Evolutionary conservation across 2,797 vertebrate species (phyloP).

Genomic region (Cottoperca gobio): DNA sequence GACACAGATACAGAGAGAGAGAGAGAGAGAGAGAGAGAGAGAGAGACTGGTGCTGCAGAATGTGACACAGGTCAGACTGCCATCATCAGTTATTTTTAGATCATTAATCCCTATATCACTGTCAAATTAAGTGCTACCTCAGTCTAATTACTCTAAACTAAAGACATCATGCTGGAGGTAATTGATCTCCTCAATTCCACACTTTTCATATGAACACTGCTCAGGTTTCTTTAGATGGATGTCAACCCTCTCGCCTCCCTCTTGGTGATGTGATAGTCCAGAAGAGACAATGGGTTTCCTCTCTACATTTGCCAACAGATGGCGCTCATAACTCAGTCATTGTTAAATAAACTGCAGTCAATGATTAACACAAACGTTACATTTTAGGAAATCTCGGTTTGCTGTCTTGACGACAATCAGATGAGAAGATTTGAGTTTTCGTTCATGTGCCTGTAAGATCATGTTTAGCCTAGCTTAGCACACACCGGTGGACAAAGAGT

Average conservation of each 20-base stretch:
- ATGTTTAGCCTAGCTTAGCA: neutral
- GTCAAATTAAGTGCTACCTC: slow-evolving; percentile 9
- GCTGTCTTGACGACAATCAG: neutral
- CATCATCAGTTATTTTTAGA: slow-evolving; percentile 39
- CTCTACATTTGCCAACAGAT: neutral
- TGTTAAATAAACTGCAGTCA: neutral
- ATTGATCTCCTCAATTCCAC: slow-evolving; percentile 13
- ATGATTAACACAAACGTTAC: neutral
- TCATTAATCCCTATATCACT: slow-evolving; percentile 44
- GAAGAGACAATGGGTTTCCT: neutral
- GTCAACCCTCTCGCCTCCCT: neutral
- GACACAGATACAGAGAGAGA: slow-evolving; percentile 28
- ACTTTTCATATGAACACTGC: neutral
- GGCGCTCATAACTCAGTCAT: neutral
- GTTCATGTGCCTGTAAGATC: neutral
- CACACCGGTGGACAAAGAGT: neutral
- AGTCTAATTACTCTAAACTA: slow-evolving; percentile 15
- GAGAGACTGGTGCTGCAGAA: slow-evolving; percentile 34
- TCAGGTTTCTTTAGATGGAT: slow-evolving; percentile 4
- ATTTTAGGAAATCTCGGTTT: neutral
- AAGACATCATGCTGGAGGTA: slow-evolving; percentile 14
- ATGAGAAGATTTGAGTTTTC: neutral
- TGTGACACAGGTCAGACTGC: slow-evolving; percentile 27
- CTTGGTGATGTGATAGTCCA: no score
- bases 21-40: slow-evolving; percentile 16